Conservation (phyloP, 2,797 vertebrate genomes). For the Chrysocyon brachyurus region DNA sequence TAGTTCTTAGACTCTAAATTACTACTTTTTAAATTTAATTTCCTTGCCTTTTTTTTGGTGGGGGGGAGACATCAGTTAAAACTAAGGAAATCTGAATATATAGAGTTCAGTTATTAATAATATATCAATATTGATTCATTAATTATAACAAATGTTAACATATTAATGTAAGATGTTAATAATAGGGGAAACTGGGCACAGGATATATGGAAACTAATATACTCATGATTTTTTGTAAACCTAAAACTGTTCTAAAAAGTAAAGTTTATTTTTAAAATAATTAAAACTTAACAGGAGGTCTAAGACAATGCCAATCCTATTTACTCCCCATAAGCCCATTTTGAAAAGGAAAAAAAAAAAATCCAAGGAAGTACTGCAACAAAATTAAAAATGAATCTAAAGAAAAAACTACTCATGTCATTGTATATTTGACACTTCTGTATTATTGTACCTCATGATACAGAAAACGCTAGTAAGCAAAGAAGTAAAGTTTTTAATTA, state of each 20-base stretch:
- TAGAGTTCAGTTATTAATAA: neutral
- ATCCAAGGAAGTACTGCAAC: neutral
- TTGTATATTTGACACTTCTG: neutral
- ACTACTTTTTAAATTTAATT: conserved; percentile 81
- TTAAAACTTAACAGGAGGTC: neutral
- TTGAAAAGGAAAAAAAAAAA: neutral
- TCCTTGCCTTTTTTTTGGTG: neutral
- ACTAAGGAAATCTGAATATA: neutral
- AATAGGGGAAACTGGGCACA: neutral
- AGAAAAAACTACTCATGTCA: neutral
- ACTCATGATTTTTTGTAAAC: neutral
- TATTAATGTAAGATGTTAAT: neutral
- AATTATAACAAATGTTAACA: neutral
- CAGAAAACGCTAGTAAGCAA: neutral
- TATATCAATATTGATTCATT: neutral
- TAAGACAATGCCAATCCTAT: neutral
- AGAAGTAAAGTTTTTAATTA: neutral
- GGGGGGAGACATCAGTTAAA: neutral
- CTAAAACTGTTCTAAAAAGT: neutral
- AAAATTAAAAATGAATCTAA: neutral
- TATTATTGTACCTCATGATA: neutral
- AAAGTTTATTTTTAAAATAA: neutral
- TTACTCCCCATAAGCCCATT: neutral
- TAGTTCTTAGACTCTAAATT: conserved; percentile 84
- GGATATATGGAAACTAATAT: neutral